Conservation (phyloP, 2,888 invertebrate genomes). For the Phyllotreta striolata region DNA sequence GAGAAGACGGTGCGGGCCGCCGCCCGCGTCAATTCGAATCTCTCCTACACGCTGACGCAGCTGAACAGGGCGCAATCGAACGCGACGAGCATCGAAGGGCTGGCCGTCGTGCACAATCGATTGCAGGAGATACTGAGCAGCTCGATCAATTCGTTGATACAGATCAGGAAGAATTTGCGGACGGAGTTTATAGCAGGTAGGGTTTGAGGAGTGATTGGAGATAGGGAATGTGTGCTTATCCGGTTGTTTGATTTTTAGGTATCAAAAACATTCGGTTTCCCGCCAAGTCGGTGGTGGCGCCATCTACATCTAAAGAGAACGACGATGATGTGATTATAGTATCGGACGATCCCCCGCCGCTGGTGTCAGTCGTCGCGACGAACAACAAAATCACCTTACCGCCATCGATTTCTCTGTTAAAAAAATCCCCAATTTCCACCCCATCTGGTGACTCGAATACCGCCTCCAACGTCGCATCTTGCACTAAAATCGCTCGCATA, state of each 20-base stretch:
- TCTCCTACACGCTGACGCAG: constrained; percentile 64
- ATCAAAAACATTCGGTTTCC: constrained; percentile 60
- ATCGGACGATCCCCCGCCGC: constrained; percentile 34
- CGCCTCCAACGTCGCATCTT: too few species aligned
- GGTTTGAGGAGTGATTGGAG: constrained; percentile 1
- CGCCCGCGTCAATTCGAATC: constrained; percentile 66
- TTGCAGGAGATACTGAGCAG: constrained; percentile 66
- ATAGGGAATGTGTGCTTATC: background rate
- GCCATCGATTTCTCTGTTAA: constrained; percentile 21
- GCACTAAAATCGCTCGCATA: background rate
- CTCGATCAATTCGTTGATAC: constrained; percentile 65
- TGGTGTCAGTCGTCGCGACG: constrained; percentile 25
- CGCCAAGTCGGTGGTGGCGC: constrained; percentile 58
- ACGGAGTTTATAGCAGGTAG: constrained; percentile 65
- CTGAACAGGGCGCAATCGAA: constrained; percentile 65
- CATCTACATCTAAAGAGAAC: constrained; percentile 49
- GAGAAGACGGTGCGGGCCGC: constrained; percentile 67
- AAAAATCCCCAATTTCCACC: background rate
- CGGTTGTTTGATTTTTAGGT: constrained; percentile 34
- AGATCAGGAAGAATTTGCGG: constrained; percentile 66
- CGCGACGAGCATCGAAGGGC: constrained; percentile 63
- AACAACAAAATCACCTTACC: constrained; percentile 3
- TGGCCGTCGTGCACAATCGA: constrained; percentile 65
- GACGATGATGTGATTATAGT: constrained; percentile 65
- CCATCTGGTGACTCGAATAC: too few species aligned